Base-by-base conservation (phyloP, 2,888 invertebrate species). In the Chymomyza fuscimana region DNA sequence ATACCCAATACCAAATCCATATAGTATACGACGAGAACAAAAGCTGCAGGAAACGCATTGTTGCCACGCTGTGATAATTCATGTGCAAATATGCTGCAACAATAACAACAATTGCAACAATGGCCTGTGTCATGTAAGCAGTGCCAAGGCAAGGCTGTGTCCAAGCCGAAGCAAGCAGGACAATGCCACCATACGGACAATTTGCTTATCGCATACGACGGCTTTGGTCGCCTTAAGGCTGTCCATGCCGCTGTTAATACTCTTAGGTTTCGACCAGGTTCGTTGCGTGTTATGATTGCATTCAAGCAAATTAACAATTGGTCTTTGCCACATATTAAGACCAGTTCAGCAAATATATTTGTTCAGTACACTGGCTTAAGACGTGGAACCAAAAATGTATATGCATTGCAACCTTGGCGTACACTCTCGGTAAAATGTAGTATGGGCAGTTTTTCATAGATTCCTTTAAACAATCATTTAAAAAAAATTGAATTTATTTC, bases 11-110 rank as follows among this genome's bases (percentile, higher is more conserved):
- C 54, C 7, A 22, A 46, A 12, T 12, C 40, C 40, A 12, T 19
- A 54, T 54, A 19, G 19, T 16, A 19, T 54, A 15, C 16, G 36
- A 7, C 16, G n/a, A 58, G 36, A 36, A 60, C 60, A 60, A 60
- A 60, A n/a, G 40, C n/a, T n/a, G 32, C 32, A n/a, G 60, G 60
- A 60, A 60, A 16, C 40, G 60, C 36, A 60, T 60, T 60, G 60
- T 60, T 60, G 36, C 60, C 60, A n/a, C 29, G 50, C 5, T 51
- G 32, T 54, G 32, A 61, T 67, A 67, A 67, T 61, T 67, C 67
- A 67, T 67, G 54, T 54, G 52, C 40, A 67, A 67, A 54, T 61
- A 61, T 67, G 67, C 61, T 62, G 54, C n/a, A 22, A 19, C 25
- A 25, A 15, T 29, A 51, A 63, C 32, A 51, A 63, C 60, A 52